These are phyloP conservation scores for Drosophila novamexicana DNA, from an alignment of 1,140 invertebrate genomes.

Conservation along the genomic window DNA sequence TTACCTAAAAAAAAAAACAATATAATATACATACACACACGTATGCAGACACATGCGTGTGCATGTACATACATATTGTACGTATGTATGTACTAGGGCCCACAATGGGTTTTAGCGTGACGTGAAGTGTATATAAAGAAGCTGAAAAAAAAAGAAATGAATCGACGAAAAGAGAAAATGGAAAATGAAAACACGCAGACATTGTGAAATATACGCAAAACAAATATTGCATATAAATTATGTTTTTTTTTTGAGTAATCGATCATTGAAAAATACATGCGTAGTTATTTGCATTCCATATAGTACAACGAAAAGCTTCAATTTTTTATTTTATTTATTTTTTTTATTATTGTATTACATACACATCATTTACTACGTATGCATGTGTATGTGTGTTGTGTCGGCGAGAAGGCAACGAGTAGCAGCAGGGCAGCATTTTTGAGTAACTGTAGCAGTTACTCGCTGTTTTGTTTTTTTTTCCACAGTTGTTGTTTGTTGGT, in stretches of 20 bases:
- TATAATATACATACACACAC: slow-evolving; percentile 69
- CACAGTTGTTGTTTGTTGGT: slow-evolving; percentile 37
- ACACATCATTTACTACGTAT: slow-evolving; percentile 28
- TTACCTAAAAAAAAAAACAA: slow-evolving; percentile 46
- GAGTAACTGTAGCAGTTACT: slow-evolving; percentile 58
- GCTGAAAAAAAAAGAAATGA: slow-evolving; percentile 44
- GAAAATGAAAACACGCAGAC: slow-evolving; percentile 66
- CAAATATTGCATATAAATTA: slow-evolving; percentile 50
- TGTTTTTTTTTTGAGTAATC: slow-evolving; percentile 32
- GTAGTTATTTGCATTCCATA: slow-evolving; percentile 50
- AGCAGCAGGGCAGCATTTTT: slow-evolving; percentile 39
- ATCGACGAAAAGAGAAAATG: slow-evolving; percentile 65
- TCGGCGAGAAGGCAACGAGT: slow-evolving; percentile 48
- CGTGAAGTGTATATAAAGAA: slow-evolving; percentile 72
- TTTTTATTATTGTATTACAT: slow-evolving; percentile 43
- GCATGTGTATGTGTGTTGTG: slow-evolving; percentile 18
- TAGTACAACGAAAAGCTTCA: slow-evolving; percentile 48
- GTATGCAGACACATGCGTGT: slow-evolving; percentile 51
- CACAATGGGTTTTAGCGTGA: slow-evolving; percentile 71
- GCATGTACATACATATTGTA: slow-evolving; percentile 46
- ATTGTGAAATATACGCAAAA: slow-evolving; percentile 65
- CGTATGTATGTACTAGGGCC: slow-evolving; percentile 31
- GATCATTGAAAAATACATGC: slow-evolving; percentile 51
- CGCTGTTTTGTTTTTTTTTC: slow-evolving; percentile 49
- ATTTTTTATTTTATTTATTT: slow-evolving; percentile 48